Base-by-base conservation (phyloP, 2,113 vertebrate species). In the Oenanthe oenanthe region DNA sequence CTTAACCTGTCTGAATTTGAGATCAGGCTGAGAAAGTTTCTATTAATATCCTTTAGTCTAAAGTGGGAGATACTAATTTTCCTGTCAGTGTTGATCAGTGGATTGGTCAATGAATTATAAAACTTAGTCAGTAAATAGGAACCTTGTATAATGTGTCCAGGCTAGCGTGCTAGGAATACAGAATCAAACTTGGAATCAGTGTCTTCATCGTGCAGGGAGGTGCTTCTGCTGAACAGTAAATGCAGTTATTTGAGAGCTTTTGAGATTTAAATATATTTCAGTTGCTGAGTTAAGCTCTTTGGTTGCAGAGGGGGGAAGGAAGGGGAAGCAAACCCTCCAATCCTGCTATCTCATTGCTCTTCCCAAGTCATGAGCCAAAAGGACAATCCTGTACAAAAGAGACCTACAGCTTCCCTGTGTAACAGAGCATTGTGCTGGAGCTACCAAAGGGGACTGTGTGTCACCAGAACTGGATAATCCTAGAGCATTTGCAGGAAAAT, bases 391-490 rank as follows among this genome's bases (percentile, higher is more conserved):
- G 9, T 51, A 15, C 24, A 50, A 56, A 56, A 56, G 6, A 43
- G 4, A 6, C 7, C 5, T 0, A 1, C n/a, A 76, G 31, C 8
- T 77, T 25, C 73, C 13, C 21, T 2, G 0, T 17, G 17, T 9
- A 56, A 3, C 43, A 57, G 60, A 73, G 19, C 40, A 14, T 34
- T 62, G 13, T 29, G 29, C 12, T 54, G n/a, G 14, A n/a, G 24
- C 17, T 62, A 19, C 53, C 32, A 51, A 51, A 57, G 36, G 43
- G 17, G 22, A 4, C 40, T 2, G 0, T 58, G 16, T 22, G 28
- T 51, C 20, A 4, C 62, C 67, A 72, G 24, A 85, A 48, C 17
- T 57, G n/a, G 12, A 21, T 28, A 60, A 51, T n/a, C 17, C 10
- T 40, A 56, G 40, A 56, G 42, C n/a, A 60, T 38, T 76, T 3